Base-by-base conservation (phyloP, 2,888 invertebrate genomes). In the Temnothorax ravouxi region DNA sequence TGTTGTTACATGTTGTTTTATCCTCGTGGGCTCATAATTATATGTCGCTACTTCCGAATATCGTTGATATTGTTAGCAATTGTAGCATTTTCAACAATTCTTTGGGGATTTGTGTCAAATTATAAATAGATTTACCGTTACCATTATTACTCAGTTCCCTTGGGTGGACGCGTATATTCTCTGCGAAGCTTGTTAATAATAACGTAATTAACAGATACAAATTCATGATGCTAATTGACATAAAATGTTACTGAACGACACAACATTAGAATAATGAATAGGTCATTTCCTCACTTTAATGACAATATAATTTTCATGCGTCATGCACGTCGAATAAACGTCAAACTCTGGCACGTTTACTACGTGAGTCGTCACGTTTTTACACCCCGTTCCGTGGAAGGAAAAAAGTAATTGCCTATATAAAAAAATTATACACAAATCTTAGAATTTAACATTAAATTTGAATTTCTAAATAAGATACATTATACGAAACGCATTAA, bases 151-250 rank as follows among this genome's bases (percentile, higher is more conserved):
- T n/a, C 54, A 25, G 25, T 41, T 54, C 77, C 18, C 54, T n/a
- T 38, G 52, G 54, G 67, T 29, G 9, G 18, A 67, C 9, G n/a
- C 13, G 9, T 18, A 54, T 41, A 66, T 77, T 77, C 44, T 67
- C 25, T n/a, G 25, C 29, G 15, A 56, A 67, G 29, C 54, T 77
- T 44, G 54, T 77, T 77, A 44, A 44, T 15, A 77, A 54, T 67
- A 54, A 77, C 41, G 54, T 54, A 77, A 77, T 77, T 67, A 77
- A 77, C 76, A 54, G 66, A 66, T 77, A 64, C 64, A 38, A 75
- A 76, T 52, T 54, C 67, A 66, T n/a, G 54, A 77, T 77, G 67
- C 29, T 66, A 67, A 67, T 67, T 54, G 52, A 67, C 67, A 67
- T 67, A 52, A 77, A 77, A 77, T 67, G 54, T 77, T 67, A 54